phyloP scores from a whole-genome alignment of 2,888 invertebrate genomes.

The Keiferia lycopersicella region DNA sequence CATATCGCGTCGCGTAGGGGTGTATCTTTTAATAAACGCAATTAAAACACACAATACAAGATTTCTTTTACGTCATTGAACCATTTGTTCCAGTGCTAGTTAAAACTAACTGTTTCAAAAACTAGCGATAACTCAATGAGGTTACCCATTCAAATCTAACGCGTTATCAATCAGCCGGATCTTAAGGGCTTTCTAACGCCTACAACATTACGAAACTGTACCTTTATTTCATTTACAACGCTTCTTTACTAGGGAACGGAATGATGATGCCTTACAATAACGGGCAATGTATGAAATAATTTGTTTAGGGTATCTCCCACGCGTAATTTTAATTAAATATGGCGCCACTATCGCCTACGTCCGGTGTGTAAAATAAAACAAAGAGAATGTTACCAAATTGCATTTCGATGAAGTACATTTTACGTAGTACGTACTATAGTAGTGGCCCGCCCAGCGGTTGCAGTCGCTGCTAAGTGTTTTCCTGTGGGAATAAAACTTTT shows the following conservation, averaged over 20 bases:
- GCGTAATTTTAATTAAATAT: slow-evolving; percentile 41
- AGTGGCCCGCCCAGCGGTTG: too few relatives aligned
- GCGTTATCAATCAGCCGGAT: slow-evolving; percentile 35
- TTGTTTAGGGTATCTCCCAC: slow-evolving; percentile 48
- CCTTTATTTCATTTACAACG: slow-evolving; percentile 29
- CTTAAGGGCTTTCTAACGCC: slow-evolving; percentile 39
- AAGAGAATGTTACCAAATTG: not conserved
- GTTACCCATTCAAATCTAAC: slow-evolving; percentile 5
- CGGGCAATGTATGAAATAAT: slow-evolving; percentile 30
- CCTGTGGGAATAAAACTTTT: too few relatives aligned
- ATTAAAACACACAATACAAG: too few relatives aligned
- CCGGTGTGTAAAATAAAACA: slow-evolving; percentile 15
- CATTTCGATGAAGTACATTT: too few relatives aligned
- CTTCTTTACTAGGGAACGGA: slow-evolving; percentile 27
- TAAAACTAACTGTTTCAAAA: slow-evolving; percentile 15
- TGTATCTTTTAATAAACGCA: too few relatives aligned
- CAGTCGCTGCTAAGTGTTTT: too few relatives aligned
- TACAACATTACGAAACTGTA: slow-evolving; percentile 34
- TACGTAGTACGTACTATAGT: too few relatives aligned
- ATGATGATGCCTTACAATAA: not conserved
- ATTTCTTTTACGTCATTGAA: slow-evolving; percentile 10
- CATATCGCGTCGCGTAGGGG: too few relatives aligned
- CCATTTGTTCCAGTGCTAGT: not conserved
- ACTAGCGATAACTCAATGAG: slow-evolving; percentile 17
- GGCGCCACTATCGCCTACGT: slow-evolving; percentile 54